phyloP scores from a whole-genome alignment of 2,113 vertebrate species.

The Turnix velox region DNA sequence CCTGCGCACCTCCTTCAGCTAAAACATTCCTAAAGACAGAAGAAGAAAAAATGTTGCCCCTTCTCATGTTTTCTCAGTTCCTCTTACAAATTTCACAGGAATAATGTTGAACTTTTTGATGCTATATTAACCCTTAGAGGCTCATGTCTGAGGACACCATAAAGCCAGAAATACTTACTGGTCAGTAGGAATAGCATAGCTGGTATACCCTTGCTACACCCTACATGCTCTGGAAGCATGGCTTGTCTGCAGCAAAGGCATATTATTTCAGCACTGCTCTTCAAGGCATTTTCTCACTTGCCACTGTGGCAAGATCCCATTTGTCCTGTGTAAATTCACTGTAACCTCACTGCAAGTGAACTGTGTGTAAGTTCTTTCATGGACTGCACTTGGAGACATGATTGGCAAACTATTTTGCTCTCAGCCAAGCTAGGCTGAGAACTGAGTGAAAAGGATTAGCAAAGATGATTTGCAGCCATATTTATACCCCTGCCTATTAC shows the following conservation, averaged over 20 bases:
- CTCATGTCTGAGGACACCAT: neutral
- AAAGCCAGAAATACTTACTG: neutral
- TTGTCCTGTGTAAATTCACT: neutral
- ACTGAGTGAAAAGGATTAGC: neutral
- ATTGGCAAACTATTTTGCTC: neutral
- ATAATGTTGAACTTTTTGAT: neutral
- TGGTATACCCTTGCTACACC: neutral
- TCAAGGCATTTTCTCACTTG: neutral
- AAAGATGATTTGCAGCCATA: neutral
- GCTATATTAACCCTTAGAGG: neutral
- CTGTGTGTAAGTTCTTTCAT: neutral
- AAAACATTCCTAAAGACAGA: neutral
- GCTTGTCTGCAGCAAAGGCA: neutral
- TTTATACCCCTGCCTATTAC: neutral
- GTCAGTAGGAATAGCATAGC: neutral
- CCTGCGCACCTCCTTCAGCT: neutral
- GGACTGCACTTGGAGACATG: neutral
- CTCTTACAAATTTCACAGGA: neutral
- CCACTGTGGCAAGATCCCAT: neutral
- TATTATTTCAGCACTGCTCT: neutral
- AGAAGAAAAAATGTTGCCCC: neutral
- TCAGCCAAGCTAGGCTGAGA: neutral
- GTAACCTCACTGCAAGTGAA: neutral
- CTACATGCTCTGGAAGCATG: neutral
- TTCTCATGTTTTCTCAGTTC: neutral